phyloP scores from a whole-genome alignment of 2,888 invertebrate genomes.

The Scotopteryx bipunctaria region DNA sequence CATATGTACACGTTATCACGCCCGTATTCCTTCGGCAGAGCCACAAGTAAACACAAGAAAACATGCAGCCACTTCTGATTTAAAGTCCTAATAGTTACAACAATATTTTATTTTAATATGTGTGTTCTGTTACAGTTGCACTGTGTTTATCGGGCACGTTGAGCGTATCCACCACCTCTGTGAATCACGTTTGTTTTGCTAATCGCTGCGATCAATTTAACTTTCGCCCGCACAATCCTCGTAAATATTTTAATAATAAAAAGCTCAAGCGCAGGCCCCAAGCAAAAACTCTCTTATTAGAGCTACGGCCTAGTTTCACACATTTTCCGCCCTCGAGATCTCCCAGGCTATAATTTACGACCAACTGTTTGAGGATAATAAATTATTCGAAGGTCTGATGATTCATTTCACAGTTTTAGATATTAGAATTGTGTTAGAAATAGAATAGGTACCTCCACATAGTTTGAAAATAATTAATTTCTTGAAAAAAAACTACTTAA shows the following conservation, averaged over 20 bases:
- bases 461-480: too few species aligned
- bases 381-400: conserved; percentile 38
- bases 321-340: conserved; percentile 22
- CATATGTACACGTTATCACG: too few species aligned
- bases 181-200: neutral
- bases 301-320: conserved; percentile 11
- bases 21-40: too few species aligned
- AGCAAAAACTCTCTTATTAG: conserved; percentile 15
- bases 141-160: neutral
- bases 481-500: too few species aligned
- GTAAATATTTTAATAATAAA: too few species aligned
- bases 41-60: too few species aligned
- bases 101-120: too few species aligned
- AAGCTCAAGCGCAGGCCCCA: too few species aligned
- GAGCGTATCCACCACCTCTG: neutral
- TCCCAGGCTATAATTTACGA: conserved; percentile 41
- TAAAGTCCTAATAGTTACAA: too few species aligned
- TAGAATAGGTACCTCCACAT: too few species aligned
- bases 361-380: conserved; percentile 37
- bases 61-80: too few species aligned
- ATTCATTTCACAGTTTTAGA: conserved; percentile 36
- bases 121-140: too few species aligned
- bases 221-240: neutral
- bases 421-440: conserved; percentile 9
- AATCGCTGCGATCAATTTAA: neutral